phyloP scores from a whole-genome alignment of 2,888 invertebrate genomes.

The Rotaria magnacalcarata region DNA sequence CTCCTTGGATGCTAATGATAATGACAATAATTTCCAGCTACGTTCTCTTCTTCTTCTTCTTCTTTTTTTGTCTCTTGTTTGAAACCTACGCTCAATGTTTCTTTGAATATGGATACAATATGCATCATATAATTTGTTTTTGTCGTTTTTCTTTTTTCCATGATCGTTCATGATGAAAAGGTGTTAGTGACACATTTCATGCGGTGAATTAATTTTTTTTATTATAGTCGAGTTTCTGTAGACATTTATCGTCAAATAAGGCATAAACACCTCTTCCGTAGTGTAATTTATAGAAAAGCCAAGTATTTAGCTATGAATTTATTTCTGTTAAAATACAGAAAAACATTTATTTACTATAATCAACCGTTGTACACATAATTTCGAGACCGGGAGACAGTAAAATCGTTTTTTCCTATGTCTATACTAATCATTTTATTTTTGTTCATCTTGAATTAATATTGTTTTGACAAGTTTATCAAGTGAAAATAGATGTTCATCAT shows the following conservation, averaged over 20 bases:
- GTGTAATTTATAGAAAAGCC: no score
- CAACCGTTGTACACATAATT: no score
- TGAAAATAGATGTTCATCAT: slow-evolving; percentile 16
- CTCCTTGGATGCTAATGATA: background rate
- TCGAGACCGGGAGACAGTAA: no score
- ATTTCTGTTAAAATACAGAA: background rate
- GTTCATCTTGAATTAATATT: background rate
- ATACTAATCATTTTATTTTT: background rate
- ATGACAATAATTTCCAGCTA: background rate
- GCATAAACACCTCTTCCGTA: background rate
- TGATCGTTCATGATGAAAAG: no score
- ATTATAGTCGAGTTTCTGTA: no score
- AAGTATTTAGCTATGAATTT: no score
- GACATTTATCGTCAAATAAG: background rate
- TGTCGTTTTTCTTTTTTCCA: background rate
- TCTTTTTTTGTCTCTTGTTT: background rate
- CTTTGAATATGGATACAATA: background rate
- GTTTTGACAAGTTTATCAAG: background rate
- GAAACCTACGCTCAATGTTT: background rate
- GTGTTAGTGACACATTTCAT: no score
- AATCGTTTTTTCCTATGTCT: background rate
- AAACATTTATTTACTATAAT: background rate
- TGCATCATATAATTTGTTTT: background rate
- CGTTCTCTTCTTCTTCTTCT: background rate
- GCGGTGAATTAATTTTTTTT: no score